Evolutionary conservation across 2,113 vertebrate species (phyloP), one percentile per base, ranked within the genome.

Genomic region (Chloroceryle aenea): DNA sequence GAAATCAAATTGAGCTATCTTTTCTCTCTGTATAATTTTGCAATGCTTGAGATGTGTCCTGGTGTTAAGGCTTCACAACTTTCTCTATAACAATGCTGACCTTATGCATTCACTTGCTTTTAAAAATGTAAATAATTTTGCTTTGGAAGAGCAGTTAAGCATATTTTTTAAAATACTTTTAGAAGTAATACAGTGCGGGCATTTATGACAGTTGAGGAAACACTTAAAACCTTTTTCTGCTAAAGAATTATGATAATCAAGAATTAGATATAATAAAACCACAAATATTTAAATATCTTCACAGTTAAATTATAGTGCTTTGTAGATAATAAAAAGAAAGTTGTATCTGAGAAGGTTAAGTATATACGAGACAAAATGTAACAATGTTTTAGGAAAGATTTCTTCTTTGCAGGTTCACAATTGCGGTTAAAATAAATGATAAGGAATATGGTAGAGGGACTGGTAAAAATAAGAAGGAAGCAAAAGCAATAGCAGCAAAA

Each of bases 381-480:
- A 21, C 58, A 69, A n/a, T 82, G 30, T 81, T 84, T 90, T 81
- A 48, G 89, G 30, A 87, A 81, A 68, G 13, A 83, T 93, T 89
- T 48, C 23, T 93, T 96, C 63, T 18, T 94, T 98, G 66, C 91
- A 98, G 98, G 90, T 98, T 98, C 95, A 98, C 89, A 11, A 26
- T 97, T 90, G 47, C 52, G 82, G 89, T 93, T 82, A 55, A 26
- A 89, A 89, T 98, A 89, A 5, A 62, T 0, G 4, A 1, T 4
- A 29, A 1, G 81, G 1, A 61, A 53, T 98, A 97, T 75, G 91
- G 95, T 58, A 6, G 0, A 73, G 97, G 92, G 14, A 86, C 58
- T 80, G 98, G 96, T 45, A 98, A 42, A 98, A 76, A 40, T 77
- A 98, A 97, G 87, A 98, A 95, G 74, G 94, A 95, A 13, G 98